Conservation (phyloP, 1,140 invertebrate species). For the Drosophila ironensis region DNA sequence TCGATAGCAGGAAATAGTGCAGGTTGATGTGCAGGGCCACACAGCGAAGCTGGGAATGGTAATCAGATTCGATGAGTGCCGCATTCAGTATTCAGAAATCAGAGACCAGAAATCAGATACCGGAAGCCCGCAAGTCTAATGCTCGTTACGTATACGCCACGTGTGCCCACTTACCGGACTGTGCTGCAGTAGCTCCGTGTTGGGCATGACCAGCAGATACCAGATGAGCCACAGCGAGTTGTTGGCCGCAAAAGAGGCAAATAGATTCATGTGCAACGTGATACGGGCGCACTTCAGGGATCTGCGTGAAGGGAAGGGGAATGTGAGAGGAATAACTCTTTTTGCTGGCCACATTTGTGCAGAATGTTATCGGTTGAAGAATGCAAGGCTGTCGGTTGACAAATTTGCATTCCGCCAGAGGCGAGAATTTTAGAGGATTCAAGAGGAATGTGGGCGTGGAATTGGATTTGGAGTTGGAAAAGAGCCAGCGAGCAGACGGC, state of each 20-base stretch:
- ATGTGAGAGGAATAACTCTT: constrained; percentile 13
- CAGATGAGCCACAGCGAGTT: constrained; percentile 86
- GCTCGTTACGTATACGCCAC: not conserved
- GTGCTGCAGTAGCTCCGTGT: constrained; percentile 82
- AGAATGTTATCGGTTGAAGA: not conserved
- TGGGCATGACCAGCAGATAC: constrained; percentile 85
- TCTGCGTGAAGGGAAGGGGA: constrained; percentile 81
- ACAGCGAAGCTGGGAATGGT: constrained; percentile 83
- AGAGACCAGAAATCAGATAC: not conserved
- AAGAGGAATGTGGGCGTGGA: not conserved
- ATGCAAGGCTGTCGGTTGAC: constrained; percentile 3
- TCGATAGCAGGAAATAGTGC: constrained; percentile 94
- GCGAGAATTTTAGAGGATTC: not conserved
- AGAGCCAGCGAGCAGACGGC: no score
- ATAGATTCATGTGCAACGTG: constrained; percentile 96
- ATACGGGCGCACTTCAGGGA: constrained; percentile 91
- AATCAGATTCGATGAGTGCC: not conserved
- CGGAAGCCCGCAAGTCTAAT: not conserved
- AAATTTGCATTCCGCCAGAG: constrained; percentile 23
- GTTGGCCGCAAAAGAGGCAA: constrained; percentile 94
- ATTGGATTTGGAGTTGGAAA: not conserved
- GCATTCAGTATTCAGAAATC: not conserved
- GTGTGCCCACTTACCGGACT: constrained; percentile 82
- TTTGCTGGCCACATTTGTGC: not conserved
- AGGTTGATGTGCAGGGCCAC: constrained; percentile 91